These are phyloP conservation scores for Nesoenas mayeri DNA, from an alignment of 2,113 vertebrate genomes.

Conservation along the genomic window DNA sequence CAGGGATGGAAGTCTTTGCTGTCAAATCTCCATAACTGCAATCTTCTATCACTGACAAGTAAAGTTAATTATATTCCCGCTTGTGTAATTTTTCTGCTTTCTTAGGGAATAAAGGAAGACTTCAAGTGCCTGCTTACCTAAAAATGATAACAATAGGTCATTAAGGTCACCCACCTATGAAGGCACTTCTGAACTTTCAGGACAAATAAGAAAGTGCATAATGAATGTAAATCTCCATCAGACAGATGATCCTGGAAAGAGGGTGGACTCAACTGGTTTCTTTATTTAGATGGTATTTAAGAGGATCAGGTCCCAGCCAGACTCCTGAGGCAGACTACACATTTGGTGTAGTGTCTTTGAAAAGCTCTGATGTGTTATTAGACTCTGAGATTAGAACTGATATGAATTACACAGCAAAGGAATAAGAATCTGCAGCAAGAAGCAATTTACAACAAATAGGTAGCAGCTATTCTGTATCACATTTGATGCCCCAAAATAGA, in stretches of 20 bases:
- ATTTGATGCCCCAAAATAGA: constrained; percentile 40
- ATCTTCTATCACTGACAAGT: background rate
- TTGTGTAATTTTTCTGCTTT: background rate
- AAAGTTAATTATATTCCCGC: background rate
- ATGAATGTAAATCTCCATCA: background rate
- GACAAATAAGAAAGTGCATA: background rate
- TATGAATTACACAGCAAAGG: constrained; percentile 4
- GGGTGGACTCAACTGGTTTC: background rate
- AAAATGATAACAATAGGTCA: background rate
- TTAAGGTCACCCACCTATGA: background rate
- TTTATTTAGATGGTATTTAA: background rate
- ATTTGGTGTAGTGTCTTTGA: background rate
- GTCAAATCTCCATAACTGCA: background rate
- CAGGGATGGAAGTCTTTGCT: background rate
- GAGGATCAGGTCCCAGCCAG: background rate
- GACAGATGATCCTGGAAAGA: background rate
- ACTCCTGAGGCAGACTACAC: background rate
- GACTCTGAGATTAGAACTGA: constrained; percentile 9
- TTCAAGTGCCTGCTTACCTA: background rate
- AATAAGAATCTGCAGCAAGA: constrained; percentile 27
- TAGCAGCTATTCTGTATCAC: constrained; percentile 12
- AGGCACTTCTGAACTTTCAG: background rate
- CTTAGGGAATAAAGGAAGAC: background rate
- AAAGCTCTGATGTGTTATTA: constrained; percentile 4
- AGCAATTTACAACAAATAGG: constrained; percentile 46